Base-by-base conservation (phyloP, 1,140 invertebrate genomes). In the Brachionus paranguensis region DNA sequence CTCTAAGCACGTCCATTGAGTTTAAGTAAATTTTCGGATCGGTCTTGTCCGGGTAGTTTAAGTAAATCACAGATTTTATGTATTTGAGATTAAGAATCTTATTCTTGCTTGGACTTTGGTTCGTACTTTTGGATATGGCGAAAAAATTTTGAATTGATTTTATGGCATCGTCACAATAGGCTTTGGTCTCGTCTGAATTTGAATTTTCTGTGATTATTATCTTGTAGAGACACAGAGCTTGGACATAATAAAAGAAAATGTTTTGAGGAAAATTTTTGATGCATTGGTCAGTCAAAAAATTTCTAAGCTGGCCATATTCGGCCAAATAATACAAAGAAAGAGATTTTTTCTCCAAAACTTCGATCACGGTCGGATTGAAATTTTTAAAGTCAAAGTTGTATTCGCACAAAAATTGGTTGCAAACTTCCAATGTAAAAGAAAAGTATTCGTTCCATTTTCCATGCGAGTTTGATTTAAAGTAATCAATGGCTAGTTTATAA, bases 381-480 rank as follows among this genome's bases (percentile, higher is more conserved):
- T 50, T 76, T 47, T 76, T 76, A 12, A 50, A 47, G 29, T 50
- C 72, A 50, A 14, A 50, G 47, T 27, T 76, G 47, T 76, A 50
- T 5, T 76, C 43, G 20, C 7, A 11, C 72, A 76, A 14, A 76
- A 50, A 76, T 50, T 76, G 43, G 12, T 76, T 76, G 10, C 72
- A 76, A 14, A 76, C 41, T 27, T 76, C 72, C 8, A 76, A 10
- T 14, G 72, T 76, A 53, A 76, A 76, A 8, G 72, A 76, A 50
- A 76, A 76, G 50, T 76, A 53, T 45, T 76, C 72, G 11, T 76
- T 76, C 72, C 72, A 76, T 76, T 76, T 76, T 20, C 45, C 72
- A 50, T 50, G 43, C 5, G 72, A 37, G n/a, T 76, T 76, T 11
- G 43, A 47, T 24, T 76, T 47, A 17, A 37, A 76, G 47, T 76